Evolutionary conservation across 2,113 vertebrate genomes (phyloP).

Genomic region (Nyctibius bracteatus): DNA sequence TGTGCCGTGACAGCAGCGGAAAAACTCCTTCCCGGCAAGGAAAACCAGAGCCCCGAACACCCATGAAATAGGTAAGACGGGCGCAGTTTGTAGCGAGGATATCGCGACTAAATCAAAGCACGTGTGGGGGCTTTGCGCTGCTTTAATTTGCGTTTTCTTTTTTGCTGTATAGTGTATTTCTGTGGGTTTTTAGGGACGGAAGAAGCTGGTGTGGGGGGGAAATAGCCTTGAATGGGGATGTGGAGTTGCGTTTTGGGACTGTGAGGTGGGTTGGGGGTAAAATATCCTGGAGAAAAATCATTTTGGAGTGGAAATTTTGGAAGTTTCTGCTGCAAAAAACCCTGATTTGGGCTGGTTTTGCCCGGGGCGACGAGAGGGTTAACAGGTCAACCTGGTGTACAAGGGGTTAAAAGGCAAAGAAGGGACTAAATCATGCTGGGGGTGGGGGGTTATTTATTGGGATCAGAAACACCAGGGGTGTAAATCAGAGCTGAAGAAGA

Average conservation of each 20-base stretch:
- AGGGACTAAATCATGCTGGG: not conserved
- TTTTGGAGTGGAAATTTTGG: no score
- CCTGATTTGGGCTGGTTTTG: no score
- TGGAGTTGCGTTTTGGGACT: not conserved
- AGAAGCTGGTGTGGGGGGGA: no score
- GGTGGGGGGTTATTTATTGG: not conserved
- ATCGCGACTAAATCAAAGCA: no score
- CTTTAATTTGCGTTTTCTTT: no score
- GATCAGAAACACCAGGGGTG: not conserved
- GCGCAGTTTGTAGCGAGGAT: no score
- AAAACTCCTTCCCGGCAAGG: not conserved
- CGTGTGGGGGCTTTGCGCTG: no score
- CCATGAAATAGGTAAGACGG: not conserved
- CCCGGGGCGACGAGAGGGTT: not conserved
- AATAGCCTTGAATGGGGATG: no score
- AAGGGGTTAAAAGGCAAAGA: not conserved
- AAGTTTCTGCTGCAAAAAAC: not conserved
- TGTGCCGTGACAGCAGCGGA: not conserved
- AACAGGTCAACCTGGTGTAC: fast-evolving
- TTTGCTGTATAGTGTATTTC: no score
- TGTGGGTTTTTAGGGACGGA: not conserved
- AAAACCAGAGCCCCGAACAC: not conserved
- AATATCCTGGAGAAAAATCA: not conserved
- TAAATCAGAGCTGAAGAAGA: not conserved
- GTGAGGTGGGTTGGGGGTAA: not conserved